These are phyloP conservation scores for Synanthedon andrenaeformis DNA, from an alignment of 2,888 invertebrate genomes.

Conservation along the genomic window DNA sequence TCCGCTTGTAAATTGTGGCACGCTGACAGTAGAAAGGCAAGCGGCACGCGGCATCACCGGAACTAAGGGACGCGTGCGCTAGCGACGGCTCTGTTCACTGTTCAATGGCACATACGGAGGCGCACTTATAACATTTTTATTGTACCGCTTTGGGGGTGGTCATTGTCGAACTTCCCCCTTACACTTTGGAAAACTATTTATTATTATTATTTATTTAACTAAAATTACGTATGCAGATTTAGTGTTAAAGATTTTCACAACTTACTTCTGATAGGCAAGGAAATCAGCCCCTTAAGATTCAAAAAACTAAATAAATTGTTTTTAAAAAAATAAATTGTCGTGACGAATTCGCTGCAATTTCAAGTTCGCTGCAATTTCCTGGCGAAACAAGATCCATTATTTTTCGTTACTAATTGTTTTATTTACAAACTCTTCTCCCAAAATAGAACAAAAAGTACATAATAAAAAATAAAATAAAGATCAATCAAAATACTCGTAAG, in stretches of 20 bases:
- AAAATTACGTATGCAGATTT: too few relatives aligned
- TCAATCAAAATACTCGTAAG: too few relatives aligned
- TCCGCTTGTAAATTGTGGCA: slow-evolving; percentile 12
- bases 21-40: slow-evolving; percentile 10
- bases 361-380: not conserved
- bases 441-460: too few relatives aligned
- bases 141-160: slow-evolving; percentile 34
- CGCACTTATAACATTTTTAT: slow-evolving; percentile 69
- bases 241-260: too few relatives aligned
- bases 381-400: not conserved
- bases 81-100: not conserved
- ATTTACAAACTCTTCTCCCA: too few relatives aligned
- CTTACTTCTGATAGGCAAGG: too few relatives aligned
- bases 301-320: too few relatives aligned
- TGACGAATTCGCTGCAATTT: not conserved
- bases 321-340: too few relatives aligned
- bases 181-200: slow-evolving; percentile 10
- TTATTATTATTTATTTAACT: not conserved
- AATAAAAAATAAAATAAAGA: too few relatives aligned
- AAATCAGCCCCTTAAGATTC: too few relatives aligned
- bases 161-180: slow-evolving; percentile 36
- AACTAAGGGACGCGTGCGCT: slow-evolving; percentile 26
- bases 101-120: slow-evolving; percentile 66
- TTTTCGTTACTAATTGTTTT: too few relatives aligned
- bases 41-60: slow-evolving; percentile 54